Base-by-base conservation (phyloP, 35 echinoderm and acorn worm species). In the Strongylocentrotus purpuratus region DNA sequence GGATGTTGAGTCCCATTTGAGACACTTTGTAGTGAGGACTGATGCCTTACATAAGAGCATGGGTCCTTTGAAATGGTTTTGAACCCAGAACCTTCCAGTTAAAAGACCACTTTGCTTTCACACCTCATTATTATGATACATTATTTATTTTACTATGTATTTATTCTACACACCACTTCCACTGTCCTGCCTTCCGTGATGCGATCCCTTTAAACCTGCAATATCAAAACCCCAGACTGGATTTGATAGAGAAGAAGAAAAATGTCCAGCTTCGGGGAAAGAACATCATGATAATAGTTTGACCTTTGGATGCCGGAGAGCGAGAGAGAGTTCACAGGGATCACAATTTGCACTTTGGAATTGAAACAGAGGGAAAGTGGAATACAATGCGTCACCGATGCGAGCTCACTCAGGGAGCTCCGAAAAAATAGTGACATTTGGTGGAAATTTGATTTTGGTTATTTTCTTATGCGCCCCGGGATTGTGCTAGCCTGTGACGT, bases 371-470 rank as follows among this genome's bases (percentile, higher is more conserved):
- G 65, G 28, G 65, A 78, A n/a, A 78, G 22, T 78, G 65, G 65
- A 78, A 78, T 78, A 78, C 65, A 78, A 78, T 78, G 65, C 65
- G 28, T 22, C 65, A n/a, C 28, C 20, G 28, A 22, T 8, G 10
- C 65, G 65, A 28, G 28, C 17, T 59, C 11, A 78, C 15, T 22
- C 0, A 22, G 22, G 20, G 65, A 18, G 22, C 65, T n/a, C 25
- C 22, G 22, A 28, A 78, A 78, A 78, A 78, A 78, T 78, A 78
- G 65, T 78, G 65, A 78, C 65, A 78, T 78, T 78, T 78, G 65
- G 65, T 78, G 20, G 65, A 78, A n/a, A 78, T 78, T 78, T 78
- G 65, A 78, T 78, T 78, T 78, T 78, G 65, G 65, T 78, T 78
- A 78, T 78, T 78, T 78, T 78, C 22, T n/a, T 78, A n/a, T 78